Percentiles rank a stretch among this genome's conserved stretches.
Evolutionary conservation across 2,113 vertebrate genomes (phyloP).

Genomic region (Vulpes lagopus): DNA sequence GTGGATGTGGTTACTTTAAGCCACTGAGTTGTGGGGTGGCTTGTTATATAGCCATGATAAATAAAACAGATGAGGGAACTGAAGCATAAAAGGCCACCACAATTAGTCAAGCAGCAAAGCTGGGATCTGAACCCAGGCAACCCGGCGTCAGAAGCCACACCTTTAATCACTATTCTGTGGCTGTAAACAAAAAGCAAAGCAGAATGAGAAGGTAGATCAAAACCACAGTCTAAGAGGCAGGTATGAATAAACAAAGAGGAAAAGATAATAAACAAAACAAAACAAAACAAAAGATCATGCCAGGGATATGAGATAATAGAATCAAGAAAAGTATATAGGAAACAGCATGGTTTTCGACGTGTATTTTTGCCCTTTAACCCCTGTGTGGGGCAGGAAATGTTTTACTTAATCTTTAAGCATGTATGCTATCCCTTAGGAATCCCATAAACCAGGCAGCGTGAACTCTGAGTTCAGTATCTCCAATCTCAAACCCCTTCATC

Average conservation of each 20-base stretch:
- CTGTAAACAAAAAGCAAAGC: constrained; percentile 35
- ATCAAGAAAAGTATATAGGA: neutral
- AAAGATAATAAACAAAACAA: constrained; percentile 19
- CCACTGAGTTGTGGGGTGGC: neutral
- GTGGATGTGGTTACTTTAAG: neutral
- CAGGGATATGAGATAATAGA: neutral
- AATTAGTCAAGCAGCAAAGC: neutral
- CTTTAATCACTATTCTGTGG: neutral
- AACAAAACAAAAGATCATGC: neutral
- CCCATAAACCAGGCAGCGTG: neutral
- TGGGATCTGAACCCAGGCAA: neutral
- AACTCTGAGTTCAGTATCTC: neutral
- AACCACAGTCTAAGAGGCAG: constrained; percentile 60
- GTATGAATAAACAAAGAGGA: neutral
- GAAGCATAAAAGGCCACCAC: neutral
- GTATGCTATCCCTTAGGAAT: neutral
- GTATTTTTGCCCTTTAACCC: neutral
- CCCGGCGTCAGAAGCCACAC: neutral
- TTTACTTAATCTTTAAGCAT: neutral
- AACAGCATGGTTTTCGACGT: neutral
- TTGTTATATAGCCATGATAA: neutral
- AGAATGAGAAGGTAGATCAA: constrained; percentile 50
- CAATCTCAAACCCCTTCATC: neutral
- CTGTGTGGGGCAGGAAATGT: neutral
- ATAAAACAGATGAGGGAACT: neutral